phyloP scores from a whole-genome alignment of 2,113 vertebrate species.

The Aphelocoma coerulescens region DNA sequence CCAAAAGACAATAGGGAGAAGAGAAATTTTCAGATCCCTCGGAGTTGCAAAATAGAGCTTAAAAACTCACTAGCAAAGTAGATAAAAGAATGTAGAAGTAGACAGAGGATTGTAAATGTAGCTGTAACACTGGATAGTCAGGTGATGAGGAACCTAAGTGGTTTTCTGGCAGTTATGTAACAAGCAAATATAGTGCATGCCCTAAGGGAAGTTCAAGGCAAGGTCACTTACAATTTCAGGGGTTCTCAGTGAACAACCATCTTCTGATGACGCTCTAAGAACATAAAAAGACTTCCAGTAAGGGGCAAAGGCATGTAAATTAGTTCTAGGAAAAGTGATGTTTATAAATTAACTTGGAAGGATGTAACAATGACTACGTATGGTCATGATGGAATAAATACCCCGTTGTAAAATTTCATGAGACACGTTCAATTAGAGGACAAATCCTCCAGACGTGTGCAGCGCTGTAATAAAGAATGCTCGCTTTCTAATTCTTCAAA shows the following conservation, averaged over 20 bases:
- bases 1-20: neutral
- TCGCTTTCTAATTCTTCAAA: neutral
- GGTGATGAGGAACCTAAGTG: neutral
- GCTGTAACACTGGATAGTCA: neutral
- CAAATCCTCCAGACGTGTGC: neutral
- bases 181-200: neutral
- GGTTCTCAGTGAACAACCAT: neutral
- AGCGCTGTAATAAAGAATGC: neutral
- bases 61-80: neutral
- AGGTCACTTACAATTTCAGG: neutral
- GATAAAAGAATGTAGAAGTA: neutral
- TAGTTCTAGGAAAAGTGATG: neutral
- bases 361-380: neutral
- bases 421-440: neutral
- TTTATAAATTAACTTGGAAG: neutral
- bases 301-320: neutral
- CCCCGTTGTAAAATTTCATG: fast-evolving
- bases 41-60: neutral
- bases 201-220: neutral
- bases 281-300: neutral
- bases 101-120: neutral
- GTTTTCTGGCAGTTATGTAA: neutral
- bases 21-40: neutral
- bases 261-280: neutral
- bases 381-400: neutral